Evolutionary conservation across 2,113 vertebrate genomes (phyloP).

Genomic region (Amazona vittata): DNA sequence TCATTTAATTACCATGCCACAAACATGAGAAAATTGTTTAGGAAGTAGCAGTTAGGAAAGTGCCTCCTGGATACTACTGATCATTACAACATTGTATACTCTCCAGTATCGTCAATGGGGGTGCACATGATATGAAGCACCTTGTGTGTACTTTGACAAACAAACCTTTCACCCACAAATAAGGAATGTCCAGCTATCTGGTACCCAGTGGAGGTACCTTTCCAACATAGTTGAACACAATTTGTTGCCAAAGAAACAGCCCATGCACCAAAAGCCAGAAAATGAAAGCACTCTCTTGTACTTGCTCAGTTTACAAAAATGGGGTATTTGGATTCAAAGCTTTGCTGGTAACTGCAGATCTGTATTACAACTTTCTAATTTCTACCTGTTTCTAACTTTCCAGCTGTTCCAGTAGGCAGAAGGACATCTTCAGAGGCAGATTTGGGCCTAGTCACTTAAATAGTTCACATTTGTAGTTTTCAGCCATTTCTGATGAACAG

Average conservation of each 20-base stretch:
- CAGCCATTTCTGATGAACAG: background rate
- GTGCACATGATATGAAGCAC: background rate
- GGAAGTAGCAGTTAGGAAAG: background rate
- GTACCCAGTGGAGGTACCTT: background rate
- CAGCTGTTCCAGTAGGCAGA: background rate
- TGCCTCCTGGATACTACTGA: background rate
- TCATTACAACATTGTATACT: background rate
- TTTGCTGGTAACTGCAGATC: background rate
- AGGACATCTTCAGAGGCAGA: background rate
- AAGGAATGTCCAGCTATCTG: background rate
- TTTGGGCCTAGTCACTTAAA: background rate
- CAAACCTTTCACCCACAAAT: background rate
- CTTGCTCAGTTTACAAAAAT: background rate
- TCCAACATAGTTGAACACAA: background rate
- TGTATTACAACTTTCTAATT: background rate
- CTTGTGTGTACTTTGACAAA: background rate
- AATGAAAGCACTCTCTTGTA: background rate
- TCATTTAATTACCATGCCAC: background rate
- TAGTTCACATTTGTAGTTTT: background rate
- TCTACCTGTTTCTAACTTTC: background rate
- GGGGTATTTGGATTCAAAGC: background rate
- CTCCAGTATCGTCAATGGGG: background rate
- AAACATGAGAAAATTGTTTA: background rate
- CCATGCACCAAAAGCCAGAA: background rate
- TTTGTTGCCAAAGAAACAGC: background rate